Base-by-base conservation (phyloP, 2,797 vertebrate species). In the Capromys pilorides region DNA sequence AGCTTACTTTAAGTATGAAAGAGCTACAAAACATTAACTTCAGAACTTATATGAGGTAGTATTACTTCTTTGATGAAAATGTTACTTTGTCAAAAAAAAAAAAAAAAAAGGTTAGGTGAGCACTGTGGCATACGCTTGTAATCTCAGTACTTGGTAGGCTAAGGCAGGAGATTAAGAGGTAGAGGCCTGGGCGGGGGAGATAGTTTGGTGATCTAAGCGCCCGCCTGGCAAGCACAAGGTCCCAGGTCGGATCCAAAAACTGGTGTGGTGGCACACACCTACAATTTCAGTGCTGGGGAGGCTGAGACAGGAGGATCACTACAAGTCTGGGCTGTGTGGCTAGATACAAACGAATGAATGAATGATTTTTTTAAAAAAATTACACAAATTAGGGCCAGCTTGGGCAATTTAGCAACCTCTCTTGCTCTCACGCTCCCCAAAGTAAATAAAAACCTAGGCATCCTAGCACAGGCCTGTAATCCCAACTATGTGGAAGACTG, bases 1-100 rank as follows among this genome's bases (percentile, higher is more conserved):
- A 71, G 71, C 78, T 95, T 84, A 88, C 13, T 83, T 71, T 84
- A 78, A 95, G 62, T 62, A 78, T 49, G 51, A 66, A 84, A 88
- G 62, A 45, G 26, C 64, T 84, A 61, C 18, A 80, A 75, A 75
- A 61, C 31, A 36, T 79, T 78, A 77, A 87, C 62, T 41, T 93
- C n/a, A 88, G 88, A 91, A 88, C 16, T 91, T 78, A 88, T 71
- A 62, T 61, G 54, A 85, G n/a, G 22, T 86, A 59, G 33, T 66
- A 91, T 73, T 79, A 84, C 19, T 91, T 49, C 49, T 75, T 80
- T 79, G 75, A 41, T 79, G 64, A 92, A 92, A 83, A 69, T 41
- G 59, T 69, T 36, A 84, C 41, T 83, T 81, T 19, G 59, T 24
- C 59, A 61, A 61, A 61, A 24, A 61, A 61, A 59, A 57, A 21